These are phyloP conservation scores for Helicoverpa armigera DNA, from an alignment of 1,140 invertebrate genomes.

Conservation along the genomic window DNA sequence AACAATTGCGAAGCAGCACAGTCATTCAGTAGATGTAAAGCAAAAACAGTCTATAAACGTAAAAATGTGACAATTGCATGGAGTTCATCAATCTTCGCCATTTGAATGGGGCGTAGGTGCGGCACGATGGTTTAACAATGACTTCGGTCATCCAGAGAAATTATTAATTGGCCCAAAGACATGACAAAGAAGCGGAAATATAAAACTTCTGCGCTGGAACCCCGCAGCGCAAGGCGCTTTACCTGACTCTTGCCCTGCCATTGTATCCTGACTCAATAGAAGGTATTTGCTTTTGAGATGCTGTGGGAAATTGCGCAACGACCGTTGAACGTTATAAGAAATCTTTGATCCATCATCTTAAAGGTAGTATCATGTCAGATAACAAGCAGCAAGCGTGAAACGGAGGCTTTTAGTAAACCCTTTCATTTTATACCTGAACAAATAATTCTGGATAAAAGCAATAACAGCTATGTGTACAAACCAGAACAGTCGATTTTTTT, in stretches of 20 bases:
- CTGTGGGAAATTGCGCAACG: slow-evolving; percentile 85
- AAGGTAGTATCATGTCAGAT: slow-evolving; percentile 52
- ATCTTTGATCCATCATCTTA: slow-evolving; percentile 62
- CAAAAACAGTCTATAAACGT: slow-evolving; percentile 77
- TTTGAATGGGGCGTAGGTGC: slow-evolving; percentile 69
- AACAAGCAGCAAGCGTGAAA: slow-evolving; percentile 49
- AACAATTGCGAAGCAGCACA: slow-evolving; percentile 57
- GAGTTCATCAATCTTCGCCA: slow-evolving; percentile 82
- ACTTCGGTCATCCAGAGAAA: slow-evolving; percentile 83
- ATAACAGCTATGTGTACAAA: neutral
- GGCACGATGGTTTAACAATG: slow-evolving; percentile 76
- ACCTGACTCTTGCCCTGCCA: slow-evolving; percentile 85
- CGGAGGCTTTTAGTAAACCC: slow-evolving; percentile 40
- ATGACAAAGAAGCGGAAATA: slow-evolving; percentile 86
- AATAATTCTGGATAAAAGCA: neutral
- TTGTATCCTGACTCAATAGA: slow-evolving; percentile 80
- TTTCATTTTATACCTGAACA: slow-evolving; percentile 25
- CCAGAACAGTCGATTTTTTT: neutral
- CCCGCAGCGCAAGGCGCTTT: slow-evolving; percentile 78
- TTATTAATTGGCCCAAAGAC: slow-evolving; percentile 82
- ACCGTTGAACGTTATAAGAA: slow-evolving; percentile 65
- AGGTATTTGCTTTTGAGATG: slow-evolving; percentile 78
- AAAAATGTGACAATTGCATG: slow-evolving; percentile 78
- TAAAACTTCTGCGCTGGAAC: slow-evolving; percentile 82
- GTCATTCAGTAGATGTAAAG: slow-evolving; percentile 67